Base-by-base conservation (phyloP, 2,113 vertebrate species). In the Probosciger aterrimus region DNA sequence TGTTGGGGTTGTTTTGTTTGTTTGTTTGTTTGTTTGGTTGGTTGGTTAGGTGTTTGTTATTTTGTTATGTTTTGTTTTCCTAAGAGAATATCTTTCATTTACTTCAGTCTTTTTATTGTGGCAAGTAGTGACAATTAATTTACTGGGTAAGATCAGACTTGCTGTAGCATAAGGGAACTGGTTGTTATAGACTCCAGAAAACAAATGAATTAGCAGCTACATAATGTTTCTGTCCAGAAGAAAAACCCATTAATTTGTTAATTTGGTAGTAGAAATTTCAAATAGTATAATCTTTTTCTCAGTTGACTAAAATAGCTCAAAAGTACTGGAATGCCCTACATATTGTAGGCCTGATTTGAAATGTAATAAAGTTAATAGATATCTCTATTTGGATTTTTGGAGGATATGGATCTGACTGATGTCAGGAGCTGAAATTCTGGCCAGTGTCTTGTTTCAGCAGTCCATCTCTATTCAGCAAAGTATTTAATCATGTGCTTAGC, bases 341-440 rank as follows among this genome's bases (percentile, higher is more conserved):
- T 65, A 49, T 57, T 79, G 30, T 37, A 30, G 62, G 23, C n/a
- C 41, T 63, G 19, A 37, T 82, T 77, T 50, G 59, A 92, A 96
- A 77, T 28, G 8, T 25, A 79, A 39, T 63, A 24, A 77, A 70
- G 30, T 74, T 86, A 83, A 83, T 77, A 74, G 28, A 80, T 77
- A 18, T 41, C 41, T 62, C 19, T 74, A 4, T 69, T 62, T 62
- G 28, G 22, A 65, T 81, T 55, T 90, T 81, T 88, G 60, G 50
- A 70, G 20, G 17, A 70, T 63, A 71, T 1, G 4, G 24, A 75
- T 50, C 55, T 92, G 73, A 67, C 44, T 80, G 74, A 74, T 80
- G 41, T 86, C 41, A 83, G 79, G 44, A 86, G 41, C 25, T 92
- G 90, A 93, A 94, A 75, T 88, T 47, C 16, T 74, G 71, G 39